phyloP scores from a whole-genome alignment of 1,140 invertebrate species.

The Bombus affinis region DNA sequence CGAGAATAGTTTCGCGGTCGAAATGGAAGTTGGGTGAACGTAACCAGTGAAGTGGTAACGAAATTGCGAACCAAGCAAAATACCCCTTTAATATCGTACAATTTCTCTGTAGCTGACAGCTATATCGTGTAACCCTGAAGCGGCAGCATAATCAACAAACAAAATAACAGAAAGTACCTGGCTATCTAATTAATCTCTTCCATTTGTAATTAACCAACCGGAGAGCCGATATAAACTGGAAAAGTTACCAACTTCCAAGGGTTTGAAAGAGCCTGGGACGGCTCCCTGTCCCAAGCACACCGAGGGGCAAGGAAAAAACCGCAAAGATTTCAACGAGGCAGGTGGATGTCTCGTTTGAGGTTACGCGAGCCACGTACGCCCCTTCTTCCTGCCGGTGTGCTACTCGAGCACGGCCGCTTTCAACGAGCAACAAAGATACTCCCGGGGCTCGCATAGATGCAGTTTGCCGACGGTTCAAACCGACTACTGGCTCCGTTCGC shows the following conservation, averaged over 20 bases:
- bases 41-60: background rate
- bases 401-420: conserved; percentile 12
- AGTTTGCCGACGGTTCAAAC: conserved; percentile 37
- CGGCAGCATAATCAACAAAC: background rate
- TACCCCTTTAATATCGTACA: background rate
- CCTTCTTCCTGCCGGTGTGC: conserved; percentile 37
- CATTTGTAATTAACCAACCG: background rate
- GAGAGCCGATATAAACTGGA: background rate
- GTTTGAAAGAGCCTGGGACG: background rate
- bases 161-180: background rate
- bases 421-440: conserved; percentile 6
- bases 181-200: background rate
- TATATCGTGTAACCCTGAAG: background rate
- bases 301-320: conserved; percentile 62
- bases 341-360: conserved; percentile 72
- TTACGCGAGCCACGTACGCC: conserved; percentile 61
- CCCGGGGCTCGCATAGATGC: conserved; percentile 3
- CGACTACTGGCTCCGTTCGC: background rate
- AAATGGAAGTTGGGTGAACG: background rate
- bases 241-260: background rate
- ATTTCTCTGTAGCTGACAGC: background rate
- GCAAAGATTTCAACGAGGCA: conserved; percentile 69
- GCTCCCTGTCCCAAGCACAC: background rate
- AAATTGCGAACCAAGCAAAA: background rate
- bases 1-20: background rate